A percentile compares a stretch with the other conserved stretches of the same genome.
phyloP scores from a whole-genome alignment of 2,888 invertebrate genomes.

The Lobophora halterata region DNA sequence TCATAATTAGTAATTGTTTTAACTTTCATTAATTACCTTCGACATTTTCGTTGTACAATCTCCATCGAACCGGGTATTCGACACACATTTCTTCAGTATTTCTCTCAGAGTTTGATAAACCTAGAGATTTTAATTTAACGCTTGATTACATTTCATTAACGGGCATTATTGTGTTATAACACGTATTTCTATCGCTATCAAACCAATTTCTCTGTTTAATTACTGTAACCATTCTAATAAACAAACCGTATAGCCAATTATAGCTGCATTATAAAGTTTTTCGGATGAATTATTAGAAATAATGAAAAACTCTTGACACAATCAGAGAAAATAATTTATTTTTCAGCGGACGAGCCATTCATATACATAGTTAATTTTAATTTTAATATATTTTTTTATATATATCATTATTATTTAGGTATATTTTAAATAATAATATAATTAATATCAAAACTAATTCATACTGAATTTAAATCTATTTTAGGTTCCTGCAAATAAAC shows the following conservation, averaged over 20 bases:
- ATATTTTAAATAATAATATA: too few species aligned
- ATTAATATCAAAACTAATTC: too few species aligned
- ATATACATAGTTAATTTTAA: too few species aligned
- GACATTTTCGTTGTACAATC: slow-evolving; percentile 7
- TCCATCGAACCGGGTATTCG: slow-evolving; percentile 11
- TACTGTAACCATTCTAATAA: slow-evolving; percentile 56
- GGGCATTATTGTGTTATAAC: slow-evolving; percentile 57
- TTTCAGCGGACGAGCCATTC: too few species aligned
- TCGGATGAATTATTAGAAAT: slow-evolving; percentile 19
- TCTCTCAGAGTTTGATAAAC: slow-evolving; percentile 38
- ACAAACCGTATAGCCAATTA: slow-evolving; percentile 32
- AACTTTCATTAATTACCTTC: too few species aligned
- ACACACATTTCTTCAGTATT: slow-evolving; percentile 23
- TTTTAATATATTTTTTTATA: background rate
- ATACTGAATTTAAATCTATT: too few species aligned
- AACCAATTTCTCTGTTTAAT: slow-evolving; percentile 62
- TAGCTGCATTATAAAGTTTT: slow-evolving; percentile 19
- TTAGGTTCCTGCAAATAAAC: too few species aligned
- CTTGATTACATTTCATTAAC: slow-evolving; percentile 63
- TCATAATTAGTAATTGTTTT: slow-evolving; percentile 9
- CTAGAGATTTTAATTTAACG: slow-evolving; percentile 60
- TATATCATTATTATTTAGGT: too few species aligned
- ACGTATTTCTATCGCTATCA: slow-evolving; percentile 55
- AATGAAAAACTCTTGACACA: slow-evolving; percentile 8
- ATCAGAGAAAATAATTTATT: too few species aligned